Evolutionary conservation across 1,140 invertebrate genomes (phyloP).

Genomic region (Drosophila nigromelanica): DNA sequence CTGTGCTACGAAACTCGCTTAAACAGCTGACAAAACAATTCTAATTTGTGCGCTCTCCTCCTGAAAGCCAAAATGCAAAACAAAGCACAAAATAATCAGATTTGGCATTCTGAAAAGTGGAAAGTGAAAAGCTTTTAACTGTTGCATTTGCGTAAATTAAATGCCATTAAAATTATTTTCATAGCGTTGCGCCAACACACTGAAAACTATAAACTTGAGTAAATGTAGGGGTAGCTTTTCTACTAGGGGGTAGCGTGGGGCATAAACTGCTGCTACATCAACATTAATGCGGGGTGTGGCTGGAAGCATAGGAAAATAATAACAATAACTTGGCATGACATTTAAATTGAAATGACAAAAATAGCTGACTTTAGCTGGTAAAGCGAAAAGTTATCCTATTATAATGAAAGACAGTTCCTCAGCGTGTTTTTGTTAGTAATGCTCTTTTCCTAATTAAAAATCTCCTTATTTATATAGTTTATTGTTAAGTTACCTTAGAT

Average conservation of each 20-base stretch:
- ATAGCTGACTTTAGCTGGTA: conserved; percentile 17
- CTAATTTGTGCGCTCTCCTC: conserved; percentile 16
- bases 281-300: conserved; percentile 45
- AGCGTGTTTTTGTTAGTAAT: too few species aligned
- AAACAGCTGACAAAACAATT: conserved; percentile 45
- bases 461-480: not conserved
- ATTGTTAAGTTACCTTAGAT: too few species aligned
- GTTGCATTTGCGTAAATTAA: conserved; percentile 78
- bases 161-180: conserved; percentile 80
- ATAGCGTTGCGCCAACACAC: conserved; percentile 40
- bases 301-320: conserved; percentile 37
- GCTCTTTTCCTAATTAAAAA: not conserved
- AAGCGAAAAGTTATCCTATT: not conserved
- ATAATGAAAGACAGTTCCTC: not conserved
- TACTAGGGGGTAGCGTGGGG: not conserved
- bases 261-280: conserved; percentile 35
- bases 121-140: conserved; percentile 77
- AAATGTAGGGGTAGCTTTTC: not conserved
- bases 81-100: conserved; percentile 78
- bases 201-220: conserved; percentile 40
- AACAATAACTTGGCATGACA: conserved; percentile 68
- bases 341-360: conserved; percentile 68
- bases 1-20: conserved; percentile 16
- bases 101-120: conserved; percentile 54
- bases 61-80: conserved; percentile 62